Percentiles rank a stretch among this genome's conserved stretches.
Conservation (phyloP, 2,797 vertebrate genomes). For the Pempheris klunzingeri region DNA sequence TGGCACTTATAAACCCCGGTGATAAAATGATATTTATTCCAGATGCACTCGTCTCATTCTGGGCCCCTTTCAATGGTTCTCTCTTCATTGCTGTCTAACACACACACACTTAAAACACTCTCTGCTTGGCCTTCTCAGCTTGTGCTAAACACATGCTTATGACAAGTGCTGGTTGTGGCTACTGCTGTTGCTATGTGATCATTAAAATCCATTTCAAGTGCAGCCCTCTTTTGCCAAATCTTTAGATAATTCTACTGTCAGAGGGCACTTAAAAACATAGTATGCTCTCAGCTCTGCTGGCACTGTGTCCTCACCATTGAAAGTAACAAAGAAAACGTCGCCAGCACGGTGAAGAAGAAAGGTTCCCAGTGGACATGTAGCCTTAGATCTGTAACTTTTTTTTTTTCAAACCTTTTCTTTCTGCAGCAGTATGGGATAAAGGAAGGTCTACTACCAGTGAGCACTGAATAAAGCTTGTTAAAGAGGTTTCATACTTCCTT, state of each 20-base stretch:
- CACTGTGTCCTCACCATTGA: constrained; percentile 51
- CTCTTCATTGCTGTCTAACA: constrained; percentile 49
- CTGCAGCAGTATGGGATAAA: constrained; percentile 40
- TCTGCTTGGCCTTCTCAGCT: constrained; percentile 37
- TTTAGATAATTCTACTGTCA: constrained; percentile 65
- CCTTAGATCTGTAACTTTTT: constrained; percentile 59
- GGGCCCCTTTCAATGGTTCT: constrained; percentile 44
- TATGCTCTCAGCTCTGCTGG: constrained; percentile 59
- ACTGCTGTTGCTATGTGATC: constrained; percentile 64
- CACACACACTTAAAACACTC: constrained; percentile 41
- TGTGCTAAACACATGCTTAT: constrained; percentile 63
- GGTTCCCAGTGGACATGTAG: constrained; percentile 56
- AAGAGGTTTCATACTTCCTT: constrained; percentile 20
- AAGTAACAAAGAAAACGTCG: constrained; percentile 52
- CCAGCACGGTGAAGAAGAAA: constrained; percentile 31
- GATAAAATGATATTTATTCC: constrained; percentile 81
- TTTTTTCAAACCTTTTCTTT: constrained; percentile 58
- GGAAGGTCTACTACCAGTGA: constrained; percentile 40
- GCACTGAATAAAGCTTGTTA: constrained; percentile 28
- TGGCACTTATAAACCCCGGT: constrained; percentile 70
- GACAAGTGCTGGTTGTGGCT: constrained; percentile 67
- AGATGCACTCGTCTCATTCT: constrained; percentile 72
- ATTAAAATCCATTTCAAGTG: constrained; percentile 64
- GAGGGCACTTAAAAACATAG: constrained; percentile 56
- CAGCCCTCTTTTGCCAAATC: constrained; percentile 57